phyloP scores from a whole-genome alignment of 2,888 invertebrate species.

The Eupeodes latifasciatus region DNA sequence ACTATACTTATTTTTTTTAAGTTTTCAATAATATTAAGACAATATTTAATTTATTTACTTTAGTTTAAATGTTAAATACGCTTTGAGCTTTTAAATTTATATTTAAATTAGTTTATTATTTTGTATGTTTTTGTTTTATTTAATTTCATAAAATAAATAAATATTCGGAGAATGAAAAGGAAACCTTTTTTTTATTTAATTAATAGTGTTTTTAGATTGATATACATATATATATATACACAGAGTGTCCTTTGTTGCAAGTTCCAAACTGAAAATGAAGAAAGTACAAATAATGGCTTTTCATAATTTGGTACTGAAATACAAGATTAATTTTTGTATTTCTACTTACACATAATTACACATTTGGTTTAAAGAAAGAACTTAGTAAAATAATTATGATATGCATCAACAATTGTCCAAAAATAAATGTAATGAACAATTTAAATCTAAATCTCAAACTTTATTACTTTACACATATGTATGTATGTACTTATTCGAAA shows the following conservation, averaged over 20 bases:
- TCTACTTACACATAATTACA: neutral
- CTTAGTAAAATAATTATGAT: too few species aligned
- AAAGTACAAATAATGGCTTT: too few species aligned
- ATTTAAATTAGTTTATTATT: neutral
- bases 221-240: neutral
- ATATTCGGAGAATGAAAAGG: conserved; percentile 65
- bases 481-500: too few species aligned
- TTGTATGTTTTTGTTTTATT: neutral
- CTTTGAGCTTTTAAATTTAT: conserved; percentile 50
- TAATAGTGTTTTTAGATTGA: conserved; percentile 1
- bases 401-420: too few species aligned
- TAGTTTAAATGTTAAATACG: conserved; percentile 24
- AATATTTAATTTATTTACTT: neutral
- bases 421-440: too few species aligned
- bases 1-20: conserved; percentile 27
- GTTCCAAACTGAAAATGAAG: neutral
- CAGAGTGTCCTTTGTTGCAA: too few species aligned
- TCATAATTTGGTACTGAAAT: conserved; percentile 17
- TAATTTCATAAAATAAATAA: conserved; percentile 45
- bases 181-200: conserved; percentile 67
- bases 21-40: neutral
- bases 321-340: conserved; percentile 50
- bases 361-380: neutral
- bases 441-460: too few species aligned
- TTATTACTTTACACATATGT: too few species aligned